A percentile compares a stretch with the other conserved stretches of the same genome.
phyloP scores from a whole-genome alignment of 2,113 vertebrate species.

The Mugil cephalus region DNA sequence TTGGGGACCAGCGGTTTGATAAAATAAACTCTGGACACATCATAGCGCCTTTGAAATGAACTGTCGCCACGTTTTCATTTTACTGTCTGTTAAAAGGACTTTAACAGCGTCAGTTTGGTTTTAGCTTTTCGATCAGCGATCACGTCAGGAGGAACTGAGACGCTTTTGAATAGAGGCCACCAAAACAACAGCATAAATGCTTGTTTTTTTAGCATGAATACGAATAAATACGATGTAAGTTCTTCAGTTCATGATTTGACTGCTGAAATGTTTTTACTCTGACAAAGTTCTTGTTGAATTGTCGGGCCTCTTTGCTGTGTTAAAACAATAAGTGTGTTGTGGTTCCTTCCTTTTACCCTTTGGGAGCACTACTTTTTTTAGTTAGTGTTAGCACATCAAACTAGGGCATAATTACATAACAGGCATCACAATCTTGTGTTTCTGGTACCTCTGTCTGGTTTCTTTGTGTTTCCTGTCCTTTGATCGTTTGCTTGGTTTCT shows the following conservation, averaged over 20 bases:
- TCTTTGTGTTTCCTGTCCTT: too few relatives aligned
- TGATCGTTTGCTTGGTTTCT: too few relatives aligned
- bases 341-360: background rate
- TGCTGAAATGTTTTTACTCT: background rate
- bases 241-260: background rate
- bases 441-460: too few relatives aligned
- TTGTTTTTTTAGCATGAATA: background rate
- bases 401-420: too few relatives aligned
- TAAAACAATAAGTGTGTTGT: background rate
- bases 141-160: too few relatives aligned
- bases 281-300: background rate
- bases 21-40: background rate
- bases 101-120: constrained; percentile 20
- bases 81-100: constrained; percentile 2
- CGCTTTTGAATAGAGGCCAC: constrained; percentile 8
- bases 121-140: too few relatives aligned
- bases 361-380: too few relatives aligned
- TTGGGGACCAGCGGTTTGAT: background rate
- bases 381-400: too few relatives aligned
- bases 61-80: background rate
- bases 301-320: background rate
- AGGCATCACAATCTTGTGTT: too few relatives aligned
- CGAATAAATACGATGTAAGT: too few relatives aligned
- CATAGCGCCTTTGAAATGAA: constrained; percentile 22
- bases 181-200: background rate